Conservation (phyloP, 2,888 invertebrate species). For the Shargacucullia verbasci region DNA sequence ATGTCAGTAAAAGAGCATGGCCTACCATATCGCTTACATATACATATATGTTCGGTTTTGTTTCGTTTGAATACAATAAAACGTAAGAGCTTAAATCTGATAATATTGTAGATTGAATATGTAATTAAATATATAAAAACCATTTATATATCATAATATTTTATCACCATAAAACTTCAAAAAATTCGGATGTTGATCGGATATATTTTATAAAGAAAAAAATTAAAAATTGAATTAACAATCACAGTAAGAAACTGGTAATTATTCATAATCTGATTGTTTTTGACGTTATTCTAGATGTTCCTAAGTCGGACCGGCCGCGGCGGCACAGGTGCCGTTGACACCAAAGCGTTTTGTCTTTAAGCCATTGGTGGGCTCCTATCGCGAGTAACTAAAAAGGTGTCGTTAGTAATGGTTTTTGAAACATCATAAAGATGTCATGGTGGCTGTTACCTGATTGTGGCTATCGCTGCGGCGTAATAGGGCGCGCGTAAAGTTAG, state of each 20-base stretch:
- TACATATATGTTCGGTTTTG: conserved; percentile 39
- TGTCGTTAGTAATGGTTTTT: conserved; percentile 89
- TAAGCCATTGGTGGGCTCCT: conserved; percentile 73
- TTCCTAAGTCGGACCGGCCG: conserved; percentile 31
- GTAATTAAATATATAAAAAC: conserved; percentile 1
- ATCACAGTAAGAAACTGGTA: too few species aligned
- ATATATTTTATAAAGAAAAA: too few species aligned
- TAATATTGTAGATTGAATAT: conserved; percentile 4
- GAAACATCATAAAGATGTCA: conserved; percentile 89
- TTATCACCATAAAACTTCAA: too few species aligned
- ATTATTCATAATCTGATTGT: conserved; percentile 24
- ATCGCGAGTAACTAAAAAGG: conserved; percentile 88
- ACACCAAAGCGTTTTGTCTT: conserved; percentile 78
- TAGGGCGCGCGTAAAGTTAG: conserved; percentile 72
- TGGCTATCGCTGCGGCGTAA: conserved; percentile 75
- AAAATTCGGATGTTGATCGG: too few species aligned
- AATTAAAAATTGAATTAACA: too few species aligned
- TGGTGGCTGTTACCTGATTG: conserved; percentile 85
- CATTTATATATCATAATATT: too few species aligned
- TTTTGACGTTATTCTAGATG: conserved; percentile 22
- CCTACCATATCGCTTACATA: conserved; percentile 27
- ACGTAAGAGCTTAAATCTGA: conserved; percentile 3
- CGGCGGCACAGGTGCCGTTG: conserved; percentile 68
- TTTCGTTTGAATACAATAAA: conserved; percentile 16
- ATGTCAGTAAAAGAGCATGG: conserved; percentile 29